Conservation (phyloP, 2,888 invertebrate genomes). For the Meghimatium bilineatum region DNA sequence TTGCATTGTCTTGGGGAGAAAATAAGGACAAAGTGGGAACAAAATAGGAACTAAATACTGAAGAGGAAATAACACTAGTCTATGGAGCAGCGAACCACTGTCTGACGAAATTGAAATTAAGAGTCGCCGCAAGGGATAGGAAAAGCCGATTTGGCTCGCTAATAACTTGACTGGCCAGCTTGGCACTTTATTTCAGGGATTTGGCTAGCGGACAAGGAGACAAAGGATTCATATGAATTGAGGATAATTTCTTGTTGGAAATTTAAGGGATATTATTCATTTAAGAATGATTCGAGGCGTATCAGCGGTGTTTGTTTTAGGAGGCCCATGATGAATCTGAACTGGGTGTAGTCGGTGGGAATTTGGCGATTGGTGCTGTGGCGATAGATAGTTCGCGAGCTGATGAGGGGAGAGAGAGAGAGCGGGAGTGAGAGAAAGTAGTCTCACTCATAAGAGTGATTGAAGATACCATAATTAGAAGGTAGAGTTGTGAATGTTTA, state of each 20-base stretch:
- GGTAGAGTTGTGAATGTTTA: too few species aligned
- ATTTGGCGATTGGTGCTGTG: constrained; percentile 16
- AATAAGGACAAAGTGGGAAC: not conserved
- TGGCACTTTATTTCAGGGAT: constrained; percentile 44
- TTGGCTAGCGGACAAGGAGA: constrained; percentile 13
- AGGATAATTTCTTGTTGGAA: constrained; percentile 39
- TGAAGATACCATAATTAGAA: too few species aligned
- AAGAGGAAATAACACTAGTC: constrained; percentile 9
- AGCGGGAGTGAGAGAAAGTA: not conserved
- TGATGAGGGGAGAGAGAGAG: not conserved
- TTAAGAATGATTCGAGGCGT: constrained; percentile 18
- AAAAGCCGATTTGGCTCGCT: constrained; percentile 22
- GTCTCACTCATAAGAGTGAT: too few species aligned
- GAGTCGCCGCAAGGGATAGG: constrained; percentile 5
- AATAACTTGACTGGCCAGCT: constrained; percentile 30
- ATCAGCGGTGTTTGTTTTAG: constrained; percentile 1
- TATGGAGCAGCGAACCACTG: constrained; percentile 11
- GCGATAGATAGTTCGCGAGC: not conserved
- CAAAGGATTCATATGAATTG: constrained; percentile 42
- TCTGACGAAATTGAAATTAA: constrained; percentile 33
- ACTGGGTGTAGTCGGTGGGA: not conserved
- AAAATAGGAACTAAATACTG: constrained; percentile 3
- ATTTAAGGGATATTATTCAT: constrained; percentile 43
- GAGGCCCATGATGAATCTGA: not conserved
- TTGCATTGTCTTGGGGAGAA: not conserved